Conservation (phyloP, 1,140 invertebrate genomes). For the Lordiphosa mommai region DNA sequence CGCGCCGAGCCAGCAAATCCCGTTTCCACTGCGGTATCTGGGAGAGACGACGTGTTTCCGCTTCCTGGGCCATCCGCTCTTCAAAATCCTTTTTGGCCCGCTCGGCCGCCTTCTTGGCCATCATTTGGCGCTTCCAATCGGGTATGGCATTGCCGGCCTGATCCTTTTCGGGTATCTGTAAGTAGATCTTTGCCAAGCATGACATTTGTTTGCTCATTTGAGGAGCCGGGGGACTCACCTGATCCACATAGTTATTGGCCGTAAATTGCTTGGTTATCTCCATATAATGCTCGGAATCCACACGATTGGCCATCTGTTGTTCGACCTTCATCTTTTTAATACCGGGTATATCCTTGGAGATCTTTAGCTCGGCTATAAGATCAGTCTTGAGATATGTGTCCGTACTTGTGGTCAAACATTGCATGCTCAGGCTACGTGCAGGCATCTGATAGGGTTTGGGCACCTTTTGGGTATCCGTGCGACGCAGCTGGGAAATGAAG, state of each 20-base stretch:
- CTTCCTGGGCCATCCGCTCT: constrained; percentile 89
- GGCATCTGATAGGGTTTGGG: constrained; percentile 90
- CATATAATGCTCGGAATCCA: constrained; percentile 89
- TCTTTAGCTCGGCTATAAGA: constrained; percentile 93
- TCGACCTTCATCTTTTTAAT: constrained; percentile 95
- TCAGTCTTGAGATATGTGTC: constrained; percentile 91
- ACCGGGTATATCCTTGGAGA: constrained; percentile 93
- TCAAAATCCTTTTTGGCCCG: constrained; percentile 93
- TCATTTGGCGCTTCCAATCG: constrained; percentile 96
- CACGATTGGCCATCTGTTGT: constrained; percentile 88
- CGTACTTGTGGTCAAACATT: constrained; percentile 84
- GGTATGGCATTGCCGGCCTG: constrained; percentile 93
- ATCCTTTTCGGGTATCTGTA: constrained; percentile 93
- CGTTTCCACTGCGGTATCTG: constrained; percentile 96
- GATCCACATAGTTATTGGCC: constrained; percentile 92
- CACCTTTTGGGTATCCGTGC: constrained; percentile 87
- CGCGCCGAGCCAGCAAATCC: constrained; percentile 90
- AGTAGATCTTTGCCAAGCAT: constrained; percentile 72
- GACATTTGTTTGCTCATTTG: constrained; percentile 6
- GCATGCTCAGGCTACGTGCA: constrained; percentile 86
- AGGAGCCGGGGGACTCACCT: constrained; percentile 82
- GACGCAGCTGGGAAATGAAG: constrained; percentile 81
- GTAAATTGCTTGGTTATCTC: constrained; percentile 91
- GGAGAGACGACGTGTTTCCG: constrained; percentile 90
- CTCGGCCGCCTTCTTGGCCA: constrained; percentile 95